These are phyloP conservation scores for Sinocyclocheilus anophthalmus DNA, from an alignment of 2,113 vertebrate genomes.

Conservation along the genomic window DNA sequence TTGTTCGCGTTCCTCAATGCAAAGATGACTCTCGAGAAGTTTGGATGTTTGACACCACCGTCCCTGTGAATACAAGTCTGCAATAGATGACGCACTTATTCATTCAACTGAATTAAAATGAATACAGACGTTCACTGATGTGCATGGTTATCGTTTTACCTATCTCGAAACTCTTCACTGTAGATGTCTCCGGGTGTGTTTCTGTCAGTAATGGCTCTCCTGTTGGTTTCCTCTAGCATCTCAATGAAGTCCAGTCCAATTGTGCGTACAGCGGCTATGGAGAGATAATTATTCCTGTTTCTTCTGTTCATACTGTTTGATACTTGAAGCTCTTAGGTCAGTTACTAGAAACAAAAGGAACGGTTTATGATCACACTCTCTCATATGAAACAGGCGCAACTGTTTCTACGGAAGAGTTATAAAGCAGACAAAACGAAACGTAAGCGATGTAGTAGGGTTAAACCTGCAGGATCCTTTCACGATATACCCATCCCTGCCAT, in stretches of 20 bases:
- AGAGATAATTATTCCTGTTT: background rate
- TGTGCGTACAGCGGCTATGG: constrained; percentile 50
- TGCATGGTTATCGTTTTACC: constrained; percentile 66
- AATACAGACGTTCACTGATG: background rate
- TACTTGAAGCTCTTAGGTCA: background rate
- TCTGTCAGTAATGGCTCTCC: constrained; percentile 63
- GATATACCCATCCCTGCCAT: background rate
- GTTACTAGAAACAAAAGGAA: background rate
- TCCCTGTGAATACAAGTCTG: constrained; percentile 44
- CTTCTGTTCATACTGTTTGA: background rate
- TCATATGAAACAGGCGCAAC: background rate
- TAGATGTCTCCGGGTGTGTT: constrained; percentile 77
- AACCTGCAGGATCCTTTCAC: background rate
- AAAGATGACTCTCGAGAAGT: constrained; percentile 77
- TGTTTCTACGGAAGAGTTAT: background rate
- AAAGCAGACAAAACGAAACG: background rate
- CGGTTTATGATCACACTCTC: background rate
- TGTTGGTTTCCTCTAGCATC: constrained; percentile 74
- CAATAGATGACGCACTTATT: background rate
- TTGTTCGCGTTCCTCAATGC: constrained; percentile 63
- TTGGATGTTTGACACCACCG: constrained; percentile 66
- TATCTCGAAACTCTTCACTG: constrained; percentile 79
- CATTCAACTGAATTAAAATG: background rate
- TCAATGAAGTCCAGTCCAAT: constrained; percentile 79
- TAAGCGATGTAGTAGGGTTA: background rate